Base-by-base conservation (phyloP, 2,797 vertebrate species). In the Distichodus sexfasciatus region DNA sequence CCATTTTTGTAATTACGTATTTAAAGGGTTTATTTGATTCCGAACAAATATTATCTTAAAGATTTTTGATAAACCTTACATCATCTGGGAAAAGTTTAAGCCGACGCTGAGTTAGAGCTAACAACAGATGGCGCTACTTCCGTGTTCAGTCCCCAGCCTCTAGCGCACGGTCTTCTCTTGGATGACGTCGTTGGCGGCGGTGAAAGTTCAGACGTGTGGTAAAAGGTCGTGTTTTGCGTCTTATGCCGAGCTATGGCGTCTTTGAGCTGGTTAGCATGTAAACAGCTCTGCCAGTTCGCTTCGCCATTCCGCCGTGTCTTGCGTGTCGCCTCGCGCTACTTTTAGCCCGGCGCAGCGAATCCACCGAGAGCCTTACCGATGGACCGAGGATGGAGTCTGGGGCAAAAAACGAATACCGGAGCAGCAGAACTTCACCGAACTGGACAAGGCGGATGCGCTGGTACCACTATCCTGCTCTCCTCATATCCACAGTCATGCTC, bases 391-490 rank as follows among this genome's bases (percentile, higher is more conserved):
- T 11, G 83, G 78, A 0, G 72, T 85, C 29, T 87, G 87, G 88
- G 82, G 61, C 43, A 87, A 84, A 72, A 74, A 19, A 67, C 87
- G 90, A 60, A 72, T 69, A 0, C 78, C 81, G 47, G 88, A 91
- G 66, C 87, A 83, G 14, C 87, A 84, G 2, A 72, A 79, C 59
- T 12, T 87, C 38, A 84, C 91, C 6, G 93, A 95, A 28, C 91
- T 96, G 9, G 94, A 96, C 63, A 93, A 90, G 71, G 94, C 94
- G 50, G 94, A 95, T 79, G 94, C 94, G 35, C 83, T 93, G 93
- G 90, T 93, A 72, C 14, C 11, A 19, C 43, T 23, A 9, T 1
- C 41, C 41, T 1, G 6, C 14, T 6, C 36, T 12, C 36, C 36
- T n/a, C n/a, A n/a, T n/a, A n/a, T n/a, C n/a, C n/a, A n/a, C n/a